Conservation (phyloP, 2,113 vertebrate genomes). For the Xiphias gladius region DNA sequence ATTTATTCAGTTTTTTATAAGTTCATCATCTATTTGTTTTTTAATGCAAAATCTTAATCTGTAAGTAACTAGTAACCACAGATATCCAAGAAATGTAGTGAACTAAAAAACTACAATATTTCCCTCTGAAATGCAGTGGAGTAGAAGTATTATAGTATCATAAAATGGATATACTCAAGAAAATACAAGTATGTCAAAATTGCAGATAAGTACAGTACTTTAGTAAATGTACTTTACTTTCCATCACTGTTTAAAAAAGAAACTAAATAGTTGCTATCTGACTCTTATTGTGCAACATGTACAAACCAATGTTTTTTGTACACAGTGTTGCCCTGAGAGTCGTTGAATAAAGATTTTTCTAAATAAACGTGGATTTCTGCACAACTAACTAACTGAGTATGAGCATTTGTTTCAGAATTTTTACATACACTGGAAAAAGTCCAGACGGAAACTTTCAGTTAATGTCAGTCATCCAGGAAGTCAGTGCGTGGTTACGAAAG, state of each 20-base stretch:
- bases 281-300: not conserved
- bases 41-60: not conserved
- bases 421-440: conserved; percentile 9
- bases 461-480: conserved; percentile 61
- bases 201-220: not conserved
- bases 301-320: not conserved
- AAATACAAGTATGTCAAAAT: not conserved
- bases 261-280: not conserved
- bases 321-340: not conserved
- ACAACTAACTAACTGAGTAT: not conserved
- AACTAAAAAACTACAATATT: not conserved
- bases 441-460: conserved; percentile 19
- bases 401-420: not conserved
- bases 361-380: not conserved
- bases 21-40: not conserved
- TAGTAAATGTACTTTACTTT: not conserved
- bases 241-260: not conserved
- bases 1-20: not conserved
- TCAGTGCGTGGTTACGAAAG: conserved; percentile 32
- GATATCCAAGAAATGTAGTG: not conserved
- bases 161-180: not conserved
- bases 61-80: not conserved
- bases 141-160: not conserved
- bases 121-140: too few species aligned
- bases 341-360: conserved; percentile 6